phyloP scores from a whole-genome alignment of 2,797 vertebrate species.

The Antennarius maculatus region DNA sequence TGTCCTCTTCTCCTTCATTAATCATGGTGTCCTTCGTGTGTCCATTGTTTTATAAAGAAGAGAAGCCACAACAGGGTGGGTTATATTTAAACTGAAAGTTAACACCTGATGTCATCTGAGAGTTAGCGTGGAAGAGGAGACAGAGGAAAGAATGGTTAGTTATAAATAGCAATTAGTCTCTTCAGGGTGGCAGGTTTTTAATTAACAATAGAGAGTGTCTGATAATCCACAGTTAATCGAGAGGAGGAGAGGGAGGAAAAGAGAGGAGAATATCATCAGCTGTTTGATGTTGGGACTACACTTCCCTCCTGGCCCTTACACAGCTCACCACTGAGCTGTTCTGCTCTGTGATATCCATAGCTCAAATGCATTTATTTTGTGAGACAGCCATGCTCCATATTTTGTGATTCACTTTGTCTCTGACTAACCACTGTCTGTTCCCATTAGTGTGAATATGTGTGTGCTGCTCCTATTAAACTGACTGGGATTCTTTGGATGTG shows the following conservation, averaged over 20 bases:
- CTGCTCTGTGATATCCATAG: slow-evolving; percentile 68
- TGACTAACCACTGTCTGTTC: slow-evolving; percentile 82
- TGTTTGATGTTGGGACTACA: slow-evolving; percentile 79
- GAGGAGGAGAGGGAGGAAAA: slow-evolving; percentile 73
- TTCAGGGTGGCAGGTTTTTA: slow-evolving; percentile 78
- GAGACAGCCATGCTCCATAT: slow-evolving; percentile 75
- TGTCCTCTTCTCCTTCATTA: slow-evolving; percentile 10
- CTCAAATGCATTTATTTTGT: slow-evolving; percentile 78
- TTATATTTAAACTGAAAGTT: slow-evolving; percentile 67
- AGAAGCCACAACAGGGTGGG: slow-evolving; percentile 18
- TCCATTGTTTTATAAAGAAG: slow-evolving; percentile 24
- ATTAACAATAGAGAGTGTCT: slow-evolving; percentile 79
- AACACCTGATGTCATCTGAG: slow-evolving; percentile 71
- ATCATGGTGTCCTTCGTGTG: slow-evolving; percentile 3
- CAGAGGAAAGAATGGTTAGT: slow-evolving; percentile 58
- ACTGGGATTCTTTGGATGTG: slow-evolving; percentile 53
- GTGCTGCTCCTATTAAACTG: slow-evolving; percentile 61
- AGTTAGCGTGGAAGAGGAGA: slow-evolving; percentile 59
- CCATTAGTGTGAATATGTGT: slow-evolving; percentile 77
- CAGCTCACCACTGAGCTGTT: slow-evolving; percentile 59
- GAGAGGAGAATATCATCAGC: slow-evolving; percentile 71
- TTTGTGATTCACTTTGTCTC: slow-evolving; percentile 84
- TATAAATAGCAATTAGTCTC: slow-evolving; percentile 78
- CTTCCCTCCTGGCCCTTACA: slow-evolving; percentile 70
- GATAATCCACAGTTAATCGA: slow-evolving; percentile 82